These are phyloP conservation scores for Synanthedon andrenaeformis DNA, from an alignment of 2,888 invertebrate genomes.

Conservation along the genomic window DNA sequence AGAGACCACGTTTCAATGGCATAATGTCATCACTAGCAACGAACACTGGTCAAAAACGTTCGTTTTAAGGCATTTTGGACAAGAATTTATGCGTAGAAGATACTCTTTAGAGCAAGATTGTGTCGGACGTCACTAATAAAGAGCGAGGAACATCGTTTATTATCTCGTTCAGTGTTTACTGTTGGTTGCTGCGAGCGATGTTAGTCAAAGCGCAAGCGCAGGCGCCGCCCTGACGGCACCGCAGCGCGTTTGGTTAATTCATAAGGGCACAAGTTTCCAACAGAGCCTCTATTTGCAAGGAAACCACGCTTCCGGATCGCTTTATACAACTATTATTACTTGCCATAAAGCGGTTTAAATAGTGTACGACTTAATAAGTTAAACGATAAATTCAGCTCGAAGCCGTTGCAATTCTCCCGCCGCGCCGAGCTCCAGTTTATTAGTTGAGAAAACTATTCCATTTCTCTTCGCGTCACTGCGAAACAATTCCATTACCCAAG, in stretches of 20 bases:
- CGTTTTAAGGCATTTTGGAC: too few species aligned
- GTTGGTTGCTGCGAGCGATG: background rate
- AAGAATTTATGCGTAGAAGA: too few species aligned
- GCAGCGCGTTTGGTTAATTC: conserved; percentile 59
- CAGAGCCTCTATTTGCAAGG: conserved; percentile 22
- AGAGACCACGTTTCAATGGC: too few species aligned
- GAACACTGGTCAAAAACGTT: too few species aligned
- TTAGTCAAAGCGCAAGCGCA: conserved; percentile 21
- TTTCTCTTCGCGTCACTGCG: background rate
- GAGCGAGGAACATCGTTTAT: conserved; percentile 32
- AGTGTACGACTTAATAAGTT: background rate
- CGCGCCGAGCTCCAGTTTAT: background rate
- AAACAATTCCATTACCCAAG: background rate
- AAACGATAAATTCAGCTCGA: background rate
- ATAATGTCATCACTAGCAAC: too few species aligned
- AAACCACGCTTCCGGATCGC: conserved; percentile 38
- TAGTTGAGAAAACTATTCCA: background rate
- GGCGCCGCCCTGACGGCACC: conserved; percentile 41
- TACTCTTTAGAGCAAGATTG: background rate
- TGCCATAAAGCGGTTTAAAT: conserved; percentile 24
- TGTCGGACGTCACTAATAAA: conserved; percentile 1
- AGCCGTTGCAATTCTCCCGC: background rate
- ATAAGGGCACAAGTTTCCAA: conserved; percentile 45
- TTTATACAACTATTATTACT: conserved; percentile 22
- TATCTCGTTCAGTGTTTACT: conserved; percentile 38